A percentile compares a stretch with the other conserved stretches of the same genome.
Conservation (phyloP, 2,888 invertebrate species). For the Rhaphigaster nebulosa region DNA sequence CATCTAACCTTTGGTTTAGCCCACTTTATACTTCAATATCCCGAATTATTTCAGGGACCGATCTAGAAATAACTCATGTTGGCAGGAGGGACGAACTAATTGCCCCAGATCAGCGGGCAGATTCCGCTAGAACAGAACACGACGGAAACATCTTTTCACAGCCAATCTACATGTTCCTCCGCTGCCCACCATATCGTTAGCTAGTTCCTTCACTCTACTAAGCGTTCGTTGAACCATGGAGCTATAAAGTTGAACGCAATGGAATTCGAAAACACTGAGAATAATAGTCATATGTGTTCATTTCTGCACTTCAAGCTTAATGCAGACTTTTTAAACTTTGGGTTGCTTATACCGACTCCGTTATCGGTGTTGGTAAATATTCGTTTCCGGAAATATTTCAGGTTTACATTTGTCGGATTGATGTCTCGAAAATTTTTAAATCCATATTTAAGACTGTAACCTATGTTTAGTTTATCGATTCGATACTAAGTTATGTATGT, state of each 20-base stretch:
- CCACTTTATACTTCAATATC: not conserved
- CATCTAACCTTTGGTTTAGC: not conserved
- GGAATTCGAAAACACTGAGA: not conserved
- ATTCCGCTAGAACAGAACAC: not conserved
- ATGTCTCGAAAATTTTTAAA: no score
- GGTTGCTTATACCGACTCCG: no score
- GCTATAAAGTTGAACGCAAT: not conserved
- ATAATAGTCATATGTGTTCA: not conserved
- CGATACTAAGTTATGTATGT: no score
- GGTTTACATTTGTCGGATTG: no score
- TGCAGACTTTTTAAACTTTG: no score
- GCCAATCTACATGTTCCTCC: slow-evolving; percentile 37
- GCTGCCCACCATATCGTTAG: slow-evolving; percentile 21
- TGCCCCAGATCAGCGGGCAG: not conserved
- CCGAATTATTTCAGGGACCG: not conserved
- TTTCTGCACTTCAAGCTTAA: no score
- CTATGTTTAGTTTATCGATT: no score
- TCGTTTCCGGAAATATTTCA: no score
- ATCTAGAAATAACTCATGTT: not conserved
- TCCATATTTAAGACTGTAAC: no score
- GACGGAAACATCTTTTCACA: slow-evolving; percentile 38
- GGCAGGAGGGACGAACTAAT: not conserved
- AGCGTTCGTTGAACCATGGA: not conserved
- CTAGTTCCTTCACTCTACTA: slow-evolving; percentile 11
- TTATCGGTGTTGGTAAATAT: no score